A percentile compares a stretch with the other conserved stretches of the same genome.
Evolutionary conservation across 1,140 invertebrate genomes (phyloP).

Genomic region (Globodera rostochiensis): DNA sequence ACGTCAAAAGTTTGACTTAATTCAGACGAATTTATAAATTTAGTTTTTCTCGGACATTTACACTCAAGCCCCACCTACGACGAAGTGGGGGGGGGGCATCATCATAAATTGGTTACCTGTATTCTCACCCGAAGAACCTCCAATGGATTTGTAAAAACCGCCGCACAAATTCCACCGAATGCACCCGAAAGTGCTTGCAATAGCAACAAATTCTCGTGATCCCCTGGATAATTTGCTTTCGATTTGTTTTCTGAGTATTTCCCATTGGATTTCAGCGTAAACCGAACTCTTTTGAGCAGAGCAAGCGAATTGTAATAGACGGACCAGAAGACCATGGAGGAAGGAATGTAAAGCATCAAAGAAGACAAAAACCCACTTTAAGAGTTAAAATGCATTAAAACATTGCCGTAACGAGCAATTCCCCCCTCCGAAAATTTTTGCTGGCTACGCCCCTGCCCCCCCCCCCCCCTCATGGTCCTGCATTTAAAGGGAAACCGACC

Average conservation of each 20-base stretch:
- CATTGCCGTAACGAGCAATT: too few species aligned
- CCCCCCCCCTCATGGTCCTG: too few species aligned
- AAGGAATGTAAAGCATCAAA: conserved; percentile 62
- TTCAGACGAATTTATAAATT: too few species aligned
- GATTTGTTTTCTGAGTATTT: background rate
- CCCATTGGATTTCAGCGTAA: conserved; percentile 13
- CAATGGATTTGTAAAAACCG: conserved; percentile 61
- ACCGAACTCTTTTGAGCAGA: conserved; percentile 40
- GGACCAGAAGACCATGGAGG: conserved; percentile 65
- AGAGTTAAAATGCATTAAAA: background rate
- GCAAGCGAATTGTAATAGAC: conserved; percentile 53
- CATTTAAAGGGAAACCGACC: conserved; percentile 16
- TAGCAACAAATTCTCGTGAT: conserved; percentile 52
- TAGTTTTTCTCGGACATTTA: too few species aligned
- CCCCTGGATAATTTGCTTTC: background rate
- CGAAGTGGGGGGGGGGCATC: too few species aligned
- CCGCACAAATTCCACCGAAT: conserved; percentile 56
- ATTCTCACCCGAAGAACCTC: conserved; percentile 61
- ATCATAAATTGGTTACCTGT: conserved; percentile 41
- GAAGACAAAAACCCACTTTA: conserved; percentile 62
- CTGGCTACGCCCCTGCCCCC: too few species aligned
- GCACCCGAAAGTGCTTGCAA: conserved; percentile 59
- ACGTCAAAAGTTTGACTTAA: too few species aligned
- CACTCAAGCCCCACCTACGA: too few species aligned
- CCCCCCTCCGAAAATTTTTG: too few species aligned